A percentile compares a stretch with the other conserved stretches of the same genome.
phyloP scores from a whole-genome alignment of 2,888 invertebrate genomes.

The Chloroclysta siterata region DNA sequence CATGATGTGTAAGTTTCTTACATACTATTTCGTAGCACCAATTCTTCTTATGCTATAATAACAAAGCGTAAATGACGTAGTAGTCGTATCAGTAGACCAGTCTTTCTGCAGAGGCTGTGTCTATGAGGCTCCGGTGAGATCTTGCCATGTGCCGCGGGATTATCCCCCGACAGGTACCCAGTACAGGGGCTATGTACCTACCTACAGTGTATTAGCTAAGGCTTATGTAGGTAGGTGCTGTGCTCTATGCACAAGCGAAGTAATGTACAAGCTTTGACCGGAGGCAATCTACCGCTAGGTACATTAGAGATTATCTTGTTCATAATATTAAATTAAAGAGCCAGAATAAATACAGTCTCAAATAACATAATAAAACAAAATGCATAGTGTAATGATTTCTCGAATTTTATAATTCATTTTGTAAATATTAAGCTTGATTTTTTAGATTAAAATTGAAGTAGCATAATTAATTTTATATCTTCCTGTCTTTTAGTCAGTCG shows the following conservation, averaged over 20 bases:
- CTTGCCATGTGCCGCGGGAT: slow-evolving; percentile 26
- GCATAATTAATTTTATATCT: too few relatives aligned
- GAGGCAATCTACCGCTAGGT: neutral
- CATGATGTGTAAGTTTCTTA: too few relatives aligned
- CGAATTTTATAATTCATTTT: too few relatives aligned
- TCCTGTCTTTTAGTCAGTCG: too few relatives aligned
- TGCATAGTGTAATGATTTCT: too few relatives aligned
- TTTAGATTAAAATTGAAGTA: too few relatives aligned
- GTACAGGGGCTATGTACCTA: neutral
- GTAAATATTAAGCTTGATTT: too few relatives aligned
- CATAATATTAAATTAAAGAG: neutral
- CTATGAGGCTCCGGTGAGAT: slow-evolving; percentile 18
- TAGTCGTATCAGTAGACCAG: neutral
- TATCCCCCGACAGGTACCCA: slow-evolving; percentile 13
- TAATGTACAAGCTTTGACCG: neutral
- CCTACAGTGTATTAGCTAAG: slow-evolving; percentile 12
- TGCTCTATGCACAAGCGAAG: neutral
- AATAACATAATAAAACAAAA: too few relatives aligned
- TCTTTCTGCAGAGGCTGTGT: neutral
- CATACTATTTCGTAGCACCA: too few relatives aligned
- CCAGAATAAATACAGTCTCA: too few relatives aligned
- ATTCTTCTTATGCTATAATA: too few relatives aligned
- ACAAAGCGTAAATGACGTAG: neutral
- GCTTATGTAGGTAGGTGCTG: slow-evolving; percentile 12
- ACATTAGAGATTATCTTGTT: slow-evolving; percentile 5